Base-by-base conservation (phyloP, 2,113 vertebrate species). In the Lutjanus erythropterus region DNA sequence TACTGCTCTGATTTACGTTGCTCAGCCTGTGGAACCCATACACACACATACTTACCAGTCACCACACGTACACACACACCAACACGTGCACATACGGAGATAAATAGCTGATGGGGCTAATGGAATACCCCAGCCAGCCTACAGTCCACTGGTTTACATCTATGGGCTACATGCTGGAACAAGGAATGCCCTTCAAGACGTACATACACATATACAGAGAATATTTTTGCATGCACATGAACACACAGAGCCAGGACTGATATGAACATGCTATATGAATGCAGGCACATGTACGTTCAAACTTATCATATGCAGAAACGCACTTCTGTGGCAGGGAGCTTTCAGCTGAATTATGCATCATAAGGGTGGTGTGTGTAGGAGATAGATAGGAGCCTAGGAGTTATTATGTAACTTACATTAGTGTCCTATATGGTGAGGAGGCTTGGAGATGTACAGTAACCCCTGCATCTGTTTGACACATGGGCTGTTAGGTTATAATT, bases 1-100 rank as follows among this genome's bases (percentile, higher is more conserved):
- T 82, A 78, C 78, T 66, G 56, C 75, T 74, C 82, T 80, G 89
- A 89, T 92, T 90, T 85, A 86, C 78, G 6, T 71, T 80, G 83
- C 80, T 86, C 82, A 70, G 78, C 82, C 60, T 62, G 77, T 87
- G 69, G 68, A 85, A 49, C 52, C 65, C 62, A 56, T 62, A 37
- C 76, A 81, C 85, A 31, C 73, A 15, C 27, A 49, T 31, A 42
- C 52, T 79, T 84, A 60, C 35, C 61, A 83, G 85, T 80, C 83
- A 37, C 25, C 52, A 33, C 85, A 83, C 61, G n/a, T 73, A 37
- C 19, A 58, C 72, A 67, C 44, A 65, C 64, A 71, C 33, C 39
- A 62, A 46, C 80, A 71, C n/a, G 21, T 64, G 78, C 66, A 73
- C 61, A 47, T 37, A 27, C 12, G 0, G 52, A 75, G 65, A 70